Conservation (phyloP, 2,113 vertebrate genomes). For the Cromileptes altivelis region DNA sequence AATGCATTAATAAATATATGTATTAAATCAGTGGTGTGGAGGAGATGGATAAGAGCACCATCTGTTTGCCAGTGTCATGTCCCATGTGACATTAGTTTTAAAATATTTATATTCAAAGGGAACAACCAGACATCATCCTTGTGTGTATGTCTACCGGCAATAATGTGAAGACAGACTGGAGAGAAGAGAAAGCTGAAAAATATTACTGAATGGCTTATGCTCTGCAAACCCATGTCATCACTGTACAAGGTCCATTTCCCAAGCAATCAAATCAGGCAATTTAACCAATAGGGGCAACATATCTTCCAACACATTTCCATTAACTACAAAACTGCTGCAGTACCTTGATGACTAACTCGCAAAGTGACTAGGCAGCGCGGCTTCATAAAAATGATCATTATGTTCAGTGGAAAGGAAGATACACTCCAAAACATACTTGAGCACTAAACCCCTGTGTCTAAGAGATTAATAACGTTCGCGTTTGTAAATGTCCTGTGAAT, state of each 20-base stretch:
- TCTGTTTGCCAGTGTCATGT: background rate
- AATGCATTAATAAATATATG: background rate
- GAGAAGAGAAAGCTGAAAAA: slow-evolving; percentile 1
- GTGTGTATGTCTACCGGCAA: background rate
- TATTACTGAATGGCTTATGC: slow-evolving; percentile 12
- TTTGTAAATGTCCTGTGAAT: slow-evolving; percentile 2
- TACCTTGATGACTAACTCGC: slow-evolving; percentile 20
- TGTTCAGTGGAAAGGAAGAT: slow-evolving; percentile 24
- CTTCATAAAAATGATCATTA: slow-evolving; percentile 42
- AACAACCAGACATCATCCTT: background rate
- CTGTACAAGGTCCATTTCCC: slow-evolving; percentile 38
- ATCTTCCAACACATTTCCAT: slow-evolving; percentile 27
- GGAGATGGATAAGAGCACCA: background rate
- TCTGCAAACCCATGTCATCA: background rate
- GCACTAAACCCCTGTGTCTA: slow-evolving; percentile 27
- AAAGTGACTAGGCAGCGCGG: slow-evolving; percentile 4
- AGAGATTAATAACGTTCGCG: slow-evolving; percentile 28
- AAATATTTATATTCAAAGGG: background rate
- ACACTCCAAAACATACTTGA: slow-evolving; percentile 18
- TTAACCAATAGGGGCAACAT: slow-evolving; percentile 27
- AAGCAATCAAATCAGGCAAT: slow-evolving; percentile 30
- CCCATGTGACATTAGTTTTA: background rate
- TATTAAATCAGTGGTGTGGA: background rate
- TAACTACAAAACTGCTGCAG: slow-evolving; percentile 24
- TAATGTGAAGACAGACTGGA: slow-evolving; percentile 4